Conservation (phyloP, 1,140 invertebrate genomes). For the Papilio polyxenes region DNA sequence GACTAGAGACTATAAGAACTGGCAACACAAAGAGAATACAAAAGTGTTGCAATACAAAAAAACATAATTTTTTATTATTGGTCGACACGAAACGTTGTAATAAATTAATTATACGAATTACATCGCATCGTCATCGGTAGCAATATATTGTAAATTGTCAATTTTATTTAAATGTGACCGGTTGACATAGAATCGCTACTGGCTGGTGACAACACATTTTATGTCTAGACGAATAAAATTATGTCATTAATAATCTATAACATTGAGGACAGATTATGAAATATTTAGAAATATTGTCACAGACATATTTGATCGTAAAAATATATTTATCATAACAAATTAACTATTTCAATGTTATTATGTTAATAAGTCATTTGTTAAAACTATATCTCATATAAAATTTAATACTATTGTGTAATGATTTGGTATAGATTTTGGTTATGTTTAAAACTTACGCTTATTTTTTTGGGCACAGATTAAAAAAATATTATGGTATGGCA, state of each 20-base stretch:
- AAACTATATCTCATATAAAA: slow-evolving; percentile 24
- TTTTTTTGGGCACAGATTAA: neutral
- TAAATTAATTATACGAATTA: slow-evolving; percentile 29
- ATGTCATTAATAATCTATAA: slow-evolving; percentile 29
- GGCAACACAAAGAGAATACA: neutral
- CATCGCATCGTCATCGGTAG: neutral
- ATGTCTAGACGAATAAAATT: slow-evolving; percentile 34
- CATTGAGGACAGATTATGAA: slow-evolving; percentile 27
- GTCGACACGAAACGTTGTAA: neutral
- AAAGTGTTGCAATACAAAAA: neutral
- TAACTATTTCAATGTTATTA: slow-evolving; percentile 9
- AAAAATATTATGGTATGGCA: neutral
- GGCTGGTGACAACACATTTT: slow-evolving; percentile 26
- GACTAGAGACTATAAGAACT: neutral
- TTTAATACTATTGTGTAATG: slow-evolving; percentile 13
- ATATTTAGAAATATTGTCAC: slow-evolving; percentile 34
- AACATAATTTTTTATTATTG: neutral
- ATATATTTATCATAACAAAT: neutral
- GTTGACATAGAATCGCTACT: slow-evolving; percentile 30
- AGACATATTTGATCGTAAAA: slow-evolving; percentile 8
- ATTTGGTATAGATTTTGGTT: neutral
- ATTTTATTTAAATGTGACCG: slow-evolving; percentile 31
- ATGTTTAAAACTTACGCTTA: neutral
- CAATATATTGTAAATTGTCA: slow-evolving; percentile 27
- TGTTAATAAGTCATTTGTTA: slow-evolving; percentile 25